phyloP scores from a whole-genome alignment of 1,140 invertebrate species.

The Macrosteles quadrilineatus region DNA sequence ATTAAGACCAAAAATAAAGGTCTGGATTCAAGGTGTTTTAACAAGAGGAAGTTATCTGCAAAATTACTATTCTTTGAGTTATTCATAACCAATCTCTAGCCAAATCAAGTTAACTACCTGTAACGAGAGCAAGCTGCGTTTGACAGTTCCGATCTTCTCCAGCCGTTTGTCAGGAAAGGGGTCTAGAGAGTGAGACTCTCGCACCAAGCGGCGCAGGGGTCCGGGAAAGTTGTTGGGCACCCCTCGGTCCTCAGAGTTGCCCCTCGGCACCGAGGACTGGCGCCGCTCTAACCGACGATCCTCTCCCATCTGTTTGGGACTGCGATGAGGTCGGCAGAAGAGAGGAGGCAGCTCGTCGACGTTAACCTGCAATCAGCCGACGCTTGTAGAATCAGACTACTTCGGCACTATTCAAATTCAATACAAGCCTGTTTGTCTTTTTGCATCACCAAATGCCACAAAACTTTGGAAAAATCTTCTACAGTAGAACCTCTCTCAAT shows the following conservation, averaged over 20 bases:
- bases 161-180: constrained; percentile 31
- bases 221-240: constrained; percentile 43
- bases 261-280: constrained; percentile 57
- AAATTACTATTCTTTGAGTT: too few relatives aligned
- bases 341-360: constrained; percentile 73
- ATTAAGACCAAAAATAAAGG: too few relatives aligned
- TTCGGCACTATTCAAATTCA: too few relatives aligned
- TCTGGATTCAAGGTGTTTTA: too few relatives aligned
- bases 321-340: constrained; percentile 74
- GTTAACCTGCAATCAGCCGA: constrained; percentile 60
- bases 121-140: constrained; percentile 35
- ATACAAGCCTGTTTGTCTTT: too few relatives aligned
- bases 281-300: constrained; percentile 51
- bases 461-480: too few relatives aligned
- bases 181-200: constrained; percentile 34
- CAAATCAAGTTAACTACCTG: constrained; percentile 9
- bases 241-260: constrained; percentile 47
- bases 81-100: too few relatives aligned
- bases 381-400: too few relatives aligned
- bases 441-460: too few relatives aligned
- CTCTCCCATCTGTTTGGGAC: constrained; percentile 64
- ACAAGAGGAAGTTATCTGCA: too few relatives aligned
- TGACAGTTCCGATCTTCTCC: constrained; percentile 6
- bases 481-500: too few relatives aligned
- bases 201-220: constrained; percentile 41